Evolutionary conservation across 2,113 vertebrate genomes (phyloP).

Genomic region (Vulpes ferrilata): DNA sequence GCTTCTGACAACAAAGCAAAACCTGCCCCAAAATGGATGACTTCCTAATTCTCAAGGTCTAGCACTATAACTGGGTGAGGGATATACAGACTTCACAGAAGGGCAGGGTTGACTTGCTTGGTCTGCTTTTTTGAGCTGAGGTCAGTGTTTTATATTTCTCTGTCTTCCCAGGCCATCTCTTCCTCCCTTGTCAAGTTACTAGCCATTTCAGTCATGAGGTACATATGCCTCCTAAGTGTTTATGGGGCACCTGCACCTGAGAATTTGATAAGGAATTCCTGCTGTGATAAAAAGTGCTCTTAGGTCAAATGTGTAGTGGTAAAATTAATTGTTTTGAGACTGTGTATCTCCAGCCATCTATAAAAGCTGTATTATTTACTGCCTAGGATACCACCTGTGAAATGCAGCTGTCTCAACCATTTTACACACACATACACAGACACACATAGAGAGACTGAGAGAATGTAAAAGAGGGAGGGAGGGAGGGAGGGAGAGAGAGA

Average conservation of each 20-base stretch:
- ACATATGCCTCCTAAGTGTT: slow-evolving; percentile 65
- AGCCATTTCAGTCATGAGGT: background rate
- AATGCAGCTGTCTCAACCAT: slow-evolving; percentile 82
- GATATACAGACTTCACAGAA: background rate
- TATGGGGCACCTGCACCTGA: slow-evolving; percentile 79
- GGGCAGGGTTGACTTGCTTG: background rate
- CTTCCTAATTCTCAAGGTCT: background rate
- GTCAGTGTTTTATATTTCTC: slow-evolving; percentile 12
- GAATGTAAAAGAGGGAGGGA: background rate
- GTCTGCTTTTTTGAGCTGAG: background rate
- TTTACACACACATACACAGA: slow-evolving; percentile 62
- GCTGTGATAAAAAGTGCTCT: slow-evolving; percentile 83
- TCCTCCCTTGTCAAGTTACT: slow-evolving; percentile 24
- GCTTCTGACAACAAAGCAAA: background rate
- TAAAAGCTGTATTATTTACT: slow-evolving; percentile 84
- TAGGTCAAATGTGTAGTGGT: slow-evolving; percentile 81
- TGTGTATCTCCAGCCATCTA: slow-evolving; percentile 78
- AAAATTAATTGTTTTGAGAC: slow-evolving; percentile 86
- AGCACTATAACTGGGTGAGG: background rate
- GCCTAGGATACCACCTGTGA: slow-evolving; percentile 79
- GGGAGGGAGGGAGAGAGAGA: background rate
- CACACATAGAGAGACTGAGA: background rate
- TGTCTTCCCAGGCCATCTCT: slow-evolving; percentile 44
- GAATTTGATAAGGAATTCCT: slow-evolving; percentile 85
- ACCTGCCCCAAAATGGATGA: background rate